A percentile compares a stretch with the other conserved stretches of the same genome.
Evolutionary conservation across 2,113 vertebrate species (phyloP).

Genomic region (Cisticola juncidis): DNA sequence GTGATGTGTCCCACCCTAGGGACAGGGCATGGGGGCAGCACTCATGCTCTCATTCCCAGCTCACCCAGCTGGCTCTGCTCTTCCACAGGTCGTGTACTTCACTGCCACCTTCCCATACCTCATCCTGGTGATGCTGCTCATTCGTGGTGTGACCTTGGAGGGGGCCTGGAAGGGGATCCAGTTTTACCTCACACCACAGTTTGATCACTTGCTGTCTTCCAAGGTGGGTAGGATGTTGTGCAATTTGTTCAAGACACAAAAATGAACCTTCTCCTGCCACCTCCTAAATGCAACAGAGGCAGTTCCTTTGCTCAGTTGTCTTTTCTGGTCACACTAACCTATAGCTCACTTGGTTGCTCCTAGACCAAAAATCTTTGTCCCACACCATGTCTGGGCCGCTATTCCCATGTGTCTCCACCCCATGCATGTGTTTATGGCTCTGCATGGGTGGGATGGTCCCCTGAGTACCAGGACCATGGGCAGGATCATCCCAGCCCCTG

Average conservation of each 20-base stretch:
- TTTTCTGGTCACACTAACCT: neutral
- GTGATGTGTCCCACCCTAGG: neutral
- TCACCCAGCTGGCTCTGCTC: neutral
- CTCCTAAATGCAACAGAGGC: neutral
- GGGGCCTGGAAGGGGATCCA: constrained; percentile 82
- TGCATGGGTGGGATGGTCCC: neutral
- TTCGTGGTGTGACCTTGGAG: constrained; percentile 80
- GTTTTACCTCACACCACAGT: constrained; percentile 83
- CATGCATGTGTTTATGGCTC: neutral
- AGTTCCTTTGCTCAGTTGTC: neutral
- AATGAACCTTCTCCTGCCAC: neutral
- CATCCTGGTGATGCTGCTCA: constrained; percentile 81
- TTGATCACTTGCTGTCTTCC: constrained; percentile 80
- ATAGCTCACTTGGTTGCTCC: neutral
- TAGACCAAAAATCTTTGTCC: neutral
- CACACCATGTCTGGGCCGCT: neutral
- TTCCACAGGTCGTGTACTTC: constrained; percentile 80
- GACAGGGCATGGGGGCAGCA: neutral
- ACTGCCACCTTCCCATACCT: constrained; percentile 84
- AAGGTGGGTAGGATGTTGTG: constrained; percentile 64
- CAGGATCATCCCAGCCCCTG: neutral
- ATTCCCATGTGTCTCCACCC: neutral
- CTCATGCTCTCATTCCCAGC: neutral
- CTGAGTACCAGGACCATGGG: neutral
- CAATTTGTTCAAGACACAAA: neutral